Conservation (phyloP, 2,888 invertebrate genomes). For the Drosophila subsilvestris region DNA sequence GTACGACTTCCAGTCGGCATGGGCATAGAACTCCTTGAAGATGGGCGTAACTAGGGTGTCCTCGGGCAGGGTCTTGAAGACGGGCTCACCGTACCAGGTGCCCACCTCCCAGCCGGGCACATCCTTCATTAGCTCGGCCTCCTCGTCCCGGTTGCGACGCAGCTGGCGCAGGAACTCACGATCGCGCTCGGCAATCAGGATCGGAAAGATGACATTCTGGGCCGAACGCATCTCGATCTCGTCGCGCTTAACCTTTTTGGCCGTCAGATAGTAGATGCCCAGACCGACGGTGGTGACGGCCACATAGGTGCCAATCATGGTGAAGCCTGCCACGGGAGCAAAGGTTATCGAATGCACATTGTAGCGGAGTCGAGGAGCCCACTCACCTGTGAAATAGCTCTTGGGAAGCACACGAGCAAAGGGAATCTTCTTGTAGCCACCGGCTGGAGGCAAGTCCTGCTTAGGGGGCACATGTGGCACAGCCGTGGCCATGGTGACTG, state of each 20-base stretch:
- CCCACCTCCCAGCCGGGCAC: constrained; percentile 95
- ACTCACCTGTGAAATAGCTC: constrained; percentile 88
- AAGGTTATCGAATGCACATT: not conserved
- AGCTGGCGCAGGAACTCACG: constrained; percentile 92
- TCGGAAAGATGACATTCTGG: constrained; percentile 89
- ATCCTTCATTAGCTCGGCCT: constrained; percentile 94
- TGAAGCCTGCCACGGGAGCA: constrained; percentile 85
- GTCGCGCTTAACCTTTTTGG: constrained; percentile 85
- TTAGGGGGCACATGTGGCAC: constrained; percentile 83
- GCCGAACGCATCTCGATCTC: constrained; percentile 91
- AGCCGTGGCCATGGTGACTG: constrained; percentile 70
- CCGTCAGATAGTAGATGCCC: constrained; percentile 86
- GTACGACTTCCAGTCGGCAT: constrained; percentile 85
- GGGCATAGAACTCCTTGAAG: constrained; percentile 90
- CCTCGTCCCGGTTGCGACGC: constrained; percentile 92
- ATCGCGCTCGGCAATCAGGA: constrained; percentile 93
- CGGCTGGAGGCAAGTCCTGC: constrained; percentile 97
- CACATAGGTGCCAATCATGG: constrained; percentile 87
- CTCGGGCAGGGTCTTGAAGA: constrained; percentile 89
- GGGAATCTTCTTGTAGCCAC: constrained; percentile 93
- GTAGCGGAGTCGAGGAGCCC: constrained; percentile 87
- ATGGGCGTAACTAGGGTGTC: constrained; percentile 88
- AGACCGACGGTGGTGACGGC: constrained; percentile 86
- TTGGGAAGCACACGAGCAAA: constrained; percentile 90
- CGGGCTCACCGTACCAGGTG: constrained; percentile 92